Conservation (phyloP, 2,113 vertebrate genomes). For the Tor tambroides region DNA sequence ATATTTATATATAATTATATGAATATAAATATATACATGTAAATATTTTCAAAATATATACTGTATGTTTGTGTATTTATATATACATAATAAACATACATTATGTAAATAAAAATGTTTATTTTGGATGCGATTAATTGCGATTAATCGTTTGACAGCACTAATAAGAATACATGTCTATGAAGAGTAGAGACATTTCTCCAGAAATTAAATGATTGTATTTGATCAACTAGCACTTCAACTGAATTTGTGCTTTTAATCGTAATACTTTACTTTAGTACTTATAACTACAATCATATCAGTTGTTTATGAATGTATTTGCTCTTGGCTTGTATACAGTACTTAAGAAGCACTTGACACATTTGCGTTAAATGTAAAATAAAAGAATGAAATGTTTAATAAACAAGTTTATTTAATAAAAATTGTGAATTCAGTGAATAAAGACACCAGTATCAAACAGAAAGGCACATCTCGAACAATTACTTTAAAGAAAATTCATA, state of each 20-base stretch:
- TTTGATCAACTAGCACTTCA: neutral
- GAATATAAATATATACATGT: too few relatives aligned
- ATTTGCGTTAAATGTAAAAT: neutral
- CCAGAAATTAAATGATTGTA: too few relatives aligned
- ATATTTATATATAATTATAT: too few relatives aligned
- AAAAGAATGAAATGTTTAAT: neutral
- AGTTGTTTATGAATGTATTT: neutral
- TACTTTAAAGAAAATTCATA: neutral
- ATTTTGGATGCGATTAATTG: too few relatives aligned
- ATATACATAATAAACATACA: too few relatives aligned
- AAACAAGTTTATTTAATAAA: neutral
- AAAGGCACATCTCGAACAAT: slow-evolving; percentile 11
- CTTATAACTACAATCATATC: neutral
- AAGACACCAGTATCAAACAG: neutral
- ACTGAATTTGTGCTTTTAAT: neutral
- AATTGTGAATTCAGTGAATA: neutral
- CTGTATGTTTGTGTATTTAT: too few relatives aligned
- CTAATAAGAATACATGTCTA: too few relatives aligned
- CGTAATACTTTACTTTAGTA: neutral
- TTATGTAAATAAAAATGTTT: too few relatives aligned
- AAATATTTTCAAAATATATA: too few relatives aligned
- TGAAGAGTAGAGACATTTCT: too few relatives aligned
- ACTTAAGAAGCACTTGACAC: neutral
- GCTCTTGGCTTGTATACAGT: neutral
- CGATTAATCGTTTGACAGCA: too few relatives aligned